A percentile compares a stretch with the other conserved stretches of the same genome.
Evolutionary conservation across 2,888 invertebrate species (phyloP).

Genomic region (Hypsopygia costalis): DNA sequence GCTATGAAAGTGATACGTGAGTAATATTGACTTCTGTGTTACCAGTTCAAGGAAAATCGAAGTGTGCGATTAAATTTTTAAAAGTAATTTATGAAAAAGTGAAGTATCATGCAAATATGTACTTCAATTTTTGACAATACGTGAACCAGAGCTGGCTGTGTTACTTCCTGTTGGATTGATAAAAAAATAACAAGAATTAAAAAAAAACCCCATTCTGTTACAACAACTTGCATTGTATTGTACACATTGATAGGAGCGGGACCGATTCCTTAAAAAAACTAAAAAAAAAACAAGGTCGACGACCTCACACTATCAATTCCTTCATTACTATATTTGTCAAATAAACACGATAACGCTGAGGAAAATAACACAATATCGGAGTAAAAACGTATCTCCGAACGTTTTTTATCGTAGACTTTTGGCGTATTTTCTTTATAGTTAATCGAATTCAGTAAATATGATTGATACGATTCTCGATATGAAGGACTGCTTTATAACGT

Average conservation of each 20-base stretch:
- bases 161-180: background rate
- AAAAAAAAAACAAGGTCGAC: slow-evolving; percentile 27
- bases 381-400: slow-evolving; percentile 50
- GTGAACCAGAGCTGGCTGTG: background rate
- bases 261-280: slow-evolving; percentile 12
- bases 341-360: slow-evolving; percentile 65
- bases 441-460: slow-evolving; percentile 69
- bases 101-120: too few relatives aligned
- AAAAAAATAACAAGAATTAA: background rate
- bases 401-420: slow-evolving; percentile 60
- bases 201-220: background rate
- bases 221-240: background rate
- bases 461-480: slow-evolving; percentile 51
- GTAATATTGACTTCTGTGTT: too few relatives aligned
- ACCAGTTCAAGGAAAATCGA: too few relatives aligned
- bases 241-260: background rate
- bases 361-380: slow-evolving; percentile 65
- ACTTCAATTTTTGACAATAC: background rate
- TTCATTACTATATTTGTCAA: slow-evolving; percentile 66
- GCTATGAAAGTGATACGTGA: too few relatives aligned
- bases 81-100: too few relatives aligned
- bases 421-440: slow-evolving; percentile 61
- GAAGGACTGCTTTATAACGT: slow-evolving; percentile 43
- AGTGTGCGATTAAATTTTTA: too few relatives aligned
- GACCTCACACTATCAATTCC: slow-evolving; percentile 56